These are phyloP conservation scores for Xenopus borealis DNA, from an alignment of 2,113 vertebrate genomes.

Conservation along the genomic window DNA sequence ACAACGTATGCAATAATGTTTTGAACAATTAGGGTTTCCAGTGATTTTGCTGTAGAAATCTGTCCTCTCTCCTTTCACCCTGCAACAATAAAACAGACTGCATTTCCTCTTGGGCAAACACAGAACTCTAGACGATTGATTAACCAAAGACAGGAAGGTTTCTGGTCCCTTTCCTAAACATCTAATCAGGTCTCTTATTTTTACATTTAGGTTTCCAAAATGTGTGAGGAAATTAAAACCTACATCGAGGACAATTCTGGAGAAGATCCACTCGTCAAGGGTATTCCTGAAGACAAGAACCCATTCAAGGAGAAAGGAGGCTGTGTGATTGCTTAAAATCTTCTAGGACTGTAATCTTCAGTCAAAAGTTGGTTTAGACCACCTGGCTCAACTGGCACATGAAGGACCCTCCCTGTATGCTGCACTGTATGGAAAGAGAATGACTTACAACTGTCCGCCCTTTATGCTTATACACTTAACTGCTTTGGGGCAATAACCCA, in stretches of 20 bases:
- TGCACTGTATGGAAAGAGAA: conserved; percentile 10
- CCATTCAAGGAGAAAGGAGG: conserved; percentile 98
- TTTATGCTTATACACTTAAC: background rate
- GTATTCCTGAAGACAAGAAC: conserved; percentile 93
- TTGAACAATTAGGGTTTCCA: background rate
- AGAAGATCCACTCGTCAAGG: conserved; percentile 89
- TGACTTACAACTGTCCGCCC: background rate
- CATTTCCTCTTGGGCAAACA: background rate
- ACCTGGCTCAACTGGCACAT: conserved; percentile 16
- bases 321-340: conserved; percentile 82
- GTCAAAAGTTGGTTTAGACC: conserved; percentile 27
- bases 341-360: conserved; percentile 37
- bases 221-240: conserved; percentile 91
- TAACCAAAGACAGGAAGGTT: background rate
- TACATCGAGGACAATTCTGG: conserved; percentile 84
- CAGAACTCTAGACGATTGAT: background rate
- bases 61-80: background rate
- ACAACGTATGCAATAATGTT: background rate
- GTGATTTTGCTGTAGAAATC: background rate
- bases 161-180: background rate
- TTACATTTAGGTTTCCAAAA: conserved; percentile 84
- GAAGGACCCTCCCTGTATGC: conserved; percentile 15
- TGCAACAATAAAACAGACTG: background rate
- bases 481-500: background rate
- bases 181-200: conserved; percentile 28